A percentile compares a stretch with the other conserved stretches of the same genome.
phyloP scores from a whole-genome alignment of 2,113 vertebrate species.

The Mohoua ochrocephala region DNA sequence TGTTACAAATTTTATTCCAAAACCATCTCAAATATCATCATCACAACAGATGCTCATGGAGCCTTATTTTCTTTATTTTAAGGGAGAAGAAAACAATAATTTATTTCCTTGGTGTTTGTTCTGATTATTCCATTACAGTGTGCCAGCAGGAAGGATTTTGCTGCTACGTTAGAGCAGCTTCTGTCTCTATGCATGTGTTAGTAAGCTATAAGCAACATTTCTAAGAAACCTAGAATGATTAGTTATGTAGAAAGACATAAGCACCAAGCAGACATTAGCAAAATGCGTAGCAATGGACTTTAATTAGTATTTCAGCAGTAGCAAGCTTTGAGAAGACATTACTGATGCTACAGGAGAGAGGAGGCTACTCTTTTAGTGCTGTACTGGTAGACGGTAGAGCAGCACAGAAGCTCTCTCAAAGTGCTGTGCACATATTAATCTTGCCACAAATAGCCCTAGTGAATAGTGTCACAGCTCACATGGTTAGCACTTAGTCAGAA shows the following conservation, averaged over 20 bases:
- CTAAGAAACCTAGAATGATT: not conserved
- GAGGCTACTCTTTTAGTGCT: not conserved
- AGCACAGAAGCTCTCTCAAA: not conserved
- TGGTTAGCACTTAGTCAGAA: not conserved
- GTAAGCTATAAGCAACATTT: not conserved
- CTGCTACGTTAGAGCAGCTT: not conserved
- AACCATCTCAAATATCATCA: not conserved
- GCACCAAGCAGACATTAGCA: not conserved
- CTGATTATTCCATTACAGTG: not conserved
- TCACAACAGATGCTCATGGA: not conserved
- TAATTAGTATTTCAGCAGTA: not conserved
- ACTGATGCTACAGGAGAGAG: not conserved
- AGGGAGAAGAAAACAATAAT: not conserved
- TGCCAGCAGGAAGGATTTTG: not conserved
- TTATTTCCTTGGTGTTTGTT: not conserved
- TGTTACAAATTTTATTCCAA: not conserved
- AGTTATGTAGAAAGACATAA: not conserved
- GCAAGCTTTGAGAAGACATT: not conserved
- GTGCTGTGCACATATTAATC: not conserved
- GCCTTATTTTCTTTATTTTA: not conserved
- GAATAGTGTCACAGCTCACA: not conserved
- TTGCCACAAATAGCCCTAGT: not conserved
- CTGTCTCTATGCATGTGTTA: not conserved
- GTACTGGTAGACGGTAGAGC: not conserved
- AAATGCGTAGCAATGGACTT: not conserved